A percentile compares a stretch with the other conserved stretches of the same genome.
Evolutionary conservation across 2,797 vertebrate genomes (phyloP).

Genomic region (Syncerus caffer): DNA sequence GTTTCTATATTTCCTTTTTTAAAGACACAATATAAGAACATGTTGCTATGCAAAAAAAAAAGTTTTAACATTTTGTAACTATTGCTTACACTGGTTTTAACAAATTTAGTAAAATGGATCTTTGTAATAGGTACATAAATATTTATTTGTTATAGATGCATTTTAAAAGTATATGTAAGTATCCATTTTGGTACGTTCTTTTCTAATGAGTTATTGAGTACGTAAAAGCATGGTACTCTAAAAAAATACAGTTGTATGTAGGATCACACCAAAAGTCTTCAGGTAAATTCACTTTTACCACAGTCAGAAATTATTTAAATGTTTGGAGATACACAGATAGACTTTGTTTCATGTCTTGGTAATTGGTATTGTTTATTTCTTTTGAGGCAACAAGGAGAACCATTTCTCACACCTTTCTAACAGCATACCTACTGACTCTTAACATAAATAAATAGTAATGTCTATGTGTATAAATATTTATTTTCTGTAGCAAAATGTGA

Average conservation of each 20-base stretch:
- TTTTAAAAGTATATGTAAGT: background rate
- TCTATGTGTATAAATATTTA: background rate
- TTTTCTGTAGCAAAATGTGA: background rate
- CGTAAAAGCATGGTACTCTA: background rate
- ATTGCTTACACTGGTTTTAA: background rate
- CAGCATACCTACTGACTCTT: background rate
- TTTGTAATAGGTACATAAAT: background rate
- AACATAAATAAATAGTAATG: background rate
- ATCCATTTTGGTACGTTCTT: background rate
- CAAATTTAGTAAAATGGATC: background rate
- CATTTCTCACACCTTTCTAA: background rate
- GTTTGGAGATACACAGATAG: background rate
- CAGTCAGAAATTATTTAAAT: background rate
- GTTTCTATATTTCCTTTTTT: background rate
- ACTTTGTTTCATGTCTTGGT: background rate
- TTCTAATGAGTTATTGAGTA: background rate
- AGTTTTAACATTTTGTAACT: background rate
- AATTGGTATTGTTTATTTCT: background rate
- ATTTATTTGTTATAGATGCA: background rate
- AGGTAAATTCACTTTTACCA: background rate
- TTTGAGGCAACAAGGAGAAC: background rate
- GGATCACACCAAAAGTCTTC: background rate
- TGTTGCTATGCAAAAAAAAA: background rate
- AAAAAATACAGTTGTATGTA: background rate
- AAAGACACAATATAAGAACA: background rate